A percentile compares a stretch with the other conserved stretches of the same genome.
Evolutionary conservation across 2,113 vertebrate genomes (phyloP).

Genomic region (Tetrao urogallus): DNA sequence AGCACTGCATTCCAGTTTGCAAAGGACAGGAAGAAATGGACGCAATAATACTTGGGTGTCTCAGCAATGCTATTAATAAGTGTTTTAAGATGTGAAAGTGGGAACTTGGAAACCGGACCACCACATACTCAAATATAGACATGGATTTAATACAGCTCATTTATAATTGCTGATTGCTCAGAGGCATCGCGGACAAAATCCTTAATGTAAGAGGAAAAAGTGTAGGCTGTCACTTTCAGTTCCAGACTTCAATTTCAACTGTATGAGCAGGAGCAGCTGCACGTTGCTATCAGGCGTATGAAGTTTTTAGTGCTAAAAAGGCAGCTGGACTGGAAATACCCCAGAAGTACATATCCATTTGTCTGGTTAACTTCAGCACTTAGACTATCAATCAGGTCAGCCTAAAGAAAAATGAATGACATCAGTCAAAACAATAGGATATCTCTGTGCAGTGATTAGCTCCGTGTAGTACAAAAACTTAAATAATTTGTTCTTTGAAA

Average conservation of each 20-base stretch:
- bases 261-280: conserved; percentile 73
- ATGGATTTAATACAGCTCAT: conserved; percentile 47
- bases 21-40: background rate
- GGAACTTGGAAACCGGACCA: conserved; percentile 52
- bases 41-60: background rate
- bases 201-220: conserved; percentile 71
- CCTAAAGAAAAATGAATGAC: conserved; percentile 75
- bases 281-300: conserved; percentile 46
- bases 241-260: conserved; percentile 66
- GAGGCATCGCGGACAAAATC: conserved; percentile 34
- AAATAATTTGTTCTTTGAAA: conserved; percentile 81
- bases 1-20: background rate
- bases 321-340: conserved; percentile 77
- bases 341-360: conserved; percentile 72
- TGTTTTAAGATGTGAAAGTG: conserved; percentile 55
- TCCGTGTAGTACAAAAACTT: conserved; percentile 72
- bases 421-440: conserved; percentile 80
- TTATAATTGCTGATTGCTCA: conserved; percentile 54
- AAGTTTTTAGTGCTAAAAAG: conserved; percentile 72
- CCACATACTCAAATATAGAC: conserved; percentile 14
- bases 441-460: conserved; percentile 75
- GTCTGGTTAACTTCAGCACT: conserved; percentile 75
- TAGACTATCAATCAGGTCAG: conserved; percentile 71
- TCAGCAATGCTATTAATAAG: conserved; percentile 27
- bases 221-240: conserved; percentile 54